Evolutionary conservation across 1,140 invertebrate species (phyloP).

Genomic region (Leguminivora glycinivorella): DNA sequence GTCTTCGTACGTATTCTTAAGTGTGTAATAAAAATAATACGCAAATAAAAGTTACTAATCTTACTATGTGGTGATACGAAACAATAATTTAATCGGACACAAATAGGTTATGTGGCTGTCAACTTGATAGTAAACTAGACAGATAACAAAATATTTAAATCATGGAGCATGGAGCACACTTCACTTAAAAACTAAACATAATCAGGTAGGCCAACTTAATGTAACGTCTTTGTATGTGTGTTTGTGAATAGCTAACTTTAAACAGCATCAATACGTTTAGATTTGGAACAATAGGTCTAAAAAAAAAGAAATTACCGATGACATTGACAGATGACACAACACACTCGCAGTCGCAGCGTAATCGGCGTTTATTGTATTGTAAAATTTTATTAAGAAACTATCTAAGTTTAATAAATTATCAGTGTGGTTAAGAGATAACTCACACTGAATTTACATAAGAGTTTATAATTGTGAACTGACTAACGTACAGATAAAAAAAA

Average conservation of each 20-base stretch:
- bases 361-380: neutral
- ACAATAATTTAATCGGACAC: neutral
- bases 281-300: neutral
- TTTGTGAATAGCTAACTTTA: neutral
- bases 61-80: neutral
- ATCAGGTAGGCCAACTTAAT: too few species aligned
- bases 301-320: neutral
- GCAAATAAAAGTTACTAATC: neutral
- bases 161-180: too few species aligned
- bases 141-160: neutral
- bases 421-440: conserved; percentile 1
- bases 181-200: too few species aligned
- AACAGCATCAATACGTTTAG: neutral
- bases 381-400: neutral
- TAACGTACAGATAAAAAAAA: neutral
- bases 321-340: neutral
- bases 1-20: too few species aligned
- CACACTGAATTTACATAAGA: neutral
- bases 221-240: too few species aligned
- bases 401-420: neutral
- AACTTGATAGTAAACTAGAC: neutral
- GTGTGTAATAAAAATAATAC: neutral
- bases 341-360: neutral
- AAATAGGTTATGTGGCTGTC: conserved; percentile 14
- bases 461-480: neutral